Conservation (phyloP, 2,888 invertebrate genomes). For the Ichneumoninae sp. region DNA sequence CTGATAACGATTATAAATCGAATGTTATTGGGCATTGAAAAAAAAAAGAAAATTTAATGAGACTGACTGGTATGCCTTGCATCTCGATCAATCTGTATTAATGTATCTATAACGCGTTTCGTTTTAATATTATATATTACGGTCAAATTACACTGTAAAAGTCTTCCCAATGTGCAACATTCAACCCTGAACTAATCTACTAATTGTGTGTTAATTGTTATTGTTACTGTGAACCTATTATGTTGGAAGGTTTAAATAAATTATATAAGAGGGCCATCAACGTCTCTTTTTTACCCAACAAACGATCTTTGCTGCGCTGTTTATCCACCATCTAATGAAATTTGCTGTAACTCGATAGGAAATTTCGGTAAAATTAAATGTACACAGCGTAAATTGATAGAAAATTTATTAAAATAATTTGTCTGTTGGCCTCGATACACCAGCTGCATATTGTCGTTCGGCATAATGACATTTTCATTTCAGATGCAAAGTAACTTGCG, state of each 20-base stretch:
- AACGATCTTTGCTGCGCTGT: neutral
- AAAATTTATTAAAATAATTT: neutral
- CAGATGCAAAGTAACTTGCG: slow-evolving; percentile 78
- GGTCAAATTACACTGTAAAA: slow-evolving; percentile 44
- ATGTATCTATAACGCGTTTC: slow-evolving; percentile 31
- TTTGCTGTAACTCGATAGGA: neutral
- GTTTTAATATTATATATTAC: slow-evolving; percentile 33
- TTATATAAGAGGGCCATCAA: slow-evolving; percentile 57
- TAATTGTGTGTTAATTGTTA: slow-evolving; percentile 62
- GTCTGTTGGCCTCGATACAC: neutral
- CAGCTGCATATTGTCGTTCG: slow-evolving; percentile 73
- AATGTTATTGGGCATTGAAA: slow-evolving; percentile 12
- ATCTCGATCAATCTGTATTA: slow-evolving; percentile 55
- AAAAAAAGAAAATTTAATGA: slow-evolving; percentile 71
- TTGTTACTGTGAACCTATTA: slow-evolving; percentile 61
- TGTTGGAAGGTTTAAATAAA: slow-evolving; percentile 64
- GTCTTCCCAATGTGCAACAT: slow-evolving; percentile 64
- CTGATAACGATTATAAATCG: slow-evolving; percentile 29
- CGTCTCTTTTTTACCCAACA: neutral
- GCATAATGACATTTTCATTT: slow-evolving; percentile 73
- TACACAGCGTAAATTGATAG: neutral
- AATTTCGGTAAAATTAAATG: neutral
- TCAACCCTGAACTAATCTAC: slow-evolving; percentile 52
- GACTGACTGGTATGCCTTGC: slow-evolving; percentile 81
- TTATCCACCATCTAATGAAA: neutral